Evolutionary conservation across 2,888 invertebrate genomes (phyloP), one percentile per base, ranked within the genome.

Genomic region (Zelleria hepariella): DNA sequence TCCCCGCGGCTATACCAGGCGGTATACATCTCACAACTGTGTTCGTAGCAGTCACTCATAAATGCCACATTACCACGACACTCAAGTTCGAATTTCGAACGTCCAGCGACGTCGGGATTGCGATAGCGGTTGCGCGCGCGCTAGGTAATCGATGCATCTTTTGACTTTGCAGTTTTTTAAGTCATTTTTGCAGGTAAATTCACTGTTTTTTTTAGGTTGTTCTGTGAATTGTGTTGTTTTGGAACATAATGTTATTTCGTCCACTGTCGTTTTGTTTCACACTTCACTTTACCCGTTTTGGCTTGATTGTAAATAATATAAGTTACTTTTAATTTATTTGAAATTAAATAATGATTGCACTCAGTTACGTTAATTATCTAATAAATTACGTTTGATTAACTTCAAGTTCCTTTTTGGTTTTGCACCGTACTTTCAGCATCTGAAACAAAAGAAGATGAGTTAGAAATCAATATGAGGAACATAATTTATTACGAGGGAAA

Each of bases 1-100:
- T 89, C 89, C 63, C 89, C 89, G 59, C 89, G 78, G 69, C 87
- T 87, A 75, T 89, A 89, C 89, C 89, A 89, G 69, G 89, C 89
- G 66, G 89, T 88, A 69, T 89, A 89, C 89, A 89, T 89, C 62
- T 85, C 86, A 77, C 80, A 84, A 64, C 72, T 73, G 63, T 78
- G 80, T 61, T 87, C 86, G 63, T 78, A 75, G 71, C 77, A 82
- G 69, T 85, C 84, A 78, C 80, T 87, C 87, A 87, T 87, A 83
- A 77, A 82, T 77, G 21, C 23, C 57, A 74, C 70, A 67, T 71
- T 81, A 82, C 21, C 2, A 2, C 20, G 25, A 53, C 2, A 15
- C 25, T 3, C 2, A 15, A 7, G 49, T 49, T 49, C 18, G 49
- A 49, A 49, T 49, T 49, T 49, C 20, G 20, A 20, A 49, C 18